These are phyloP conservation scores for Tillus elongatus DNA, from an alignment of 2,888 invertebrate genomes.

Conservation along the genomic window DNA sequence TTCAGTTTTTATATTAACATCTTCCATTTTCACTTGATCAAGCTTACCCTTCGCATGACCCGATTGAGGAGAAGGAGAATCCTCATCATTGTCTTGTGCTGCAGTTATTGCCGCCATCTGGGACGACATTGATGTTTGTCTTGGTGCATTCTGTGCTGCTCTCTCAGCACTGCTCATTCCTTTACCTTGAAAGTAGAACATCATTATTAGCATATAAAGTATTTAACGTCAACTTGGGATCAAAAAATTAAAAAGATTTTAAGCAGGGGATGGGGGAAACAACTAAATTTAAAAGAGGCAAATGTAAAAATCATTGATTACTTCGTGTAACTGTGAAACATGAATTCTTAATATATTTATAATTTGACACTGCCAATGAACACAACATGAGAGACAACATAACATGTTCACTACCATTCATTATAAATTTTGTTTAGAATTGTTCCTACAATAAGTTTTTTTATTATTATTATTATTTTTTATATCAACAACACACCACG, in stretches of 20 bases:
- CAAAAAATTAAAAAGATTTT: background rate
- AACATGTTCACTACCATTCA: too few species aligned
- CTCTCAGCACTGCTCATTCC: constrained; percentile 48
- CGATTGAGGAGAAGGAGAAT: constrained; percentile 50
- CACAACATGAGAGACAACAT: too few species aligned
- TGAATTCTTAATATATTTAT: too few species aligned
- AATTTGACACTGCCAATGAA: too few species aligned
- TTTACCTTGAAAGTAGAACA: constrained; percentile 30
- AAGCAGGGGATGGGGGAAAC: background rate
- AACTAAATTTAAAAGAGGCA: too few species aligned
- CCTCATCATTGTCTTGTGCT: constrained; percentile 56
- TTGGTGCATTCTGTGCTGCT: constrained; percentile 44
- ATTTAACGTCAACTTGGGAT: constrained; percentile 11
- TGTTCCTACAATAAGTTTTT: too few species aligned
- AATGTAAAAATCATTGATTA: background rate
- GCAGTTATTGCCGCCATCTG: constrained; percentile 66
- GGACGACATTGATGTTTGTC: constrained; percentile 52
- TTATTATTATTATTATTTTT: too few species aligned
- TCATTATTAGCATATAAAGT: constrained; percentile 18
- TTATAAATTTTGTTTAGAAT: too few species aligned
- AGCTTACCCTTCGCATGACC: constrained; percentile 55
- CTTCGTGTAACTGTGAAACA: too few species aligned
- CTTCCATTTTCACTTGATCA: constrained; percentile 57
- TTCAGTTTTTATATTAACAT: constrained; percentile 48
- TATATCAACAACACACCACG: too few species aligned